Evolutionary conservation across 2,113 vertebrate species (phyloP).

Genomic region (Diglossa brunneiventris): DNA sequence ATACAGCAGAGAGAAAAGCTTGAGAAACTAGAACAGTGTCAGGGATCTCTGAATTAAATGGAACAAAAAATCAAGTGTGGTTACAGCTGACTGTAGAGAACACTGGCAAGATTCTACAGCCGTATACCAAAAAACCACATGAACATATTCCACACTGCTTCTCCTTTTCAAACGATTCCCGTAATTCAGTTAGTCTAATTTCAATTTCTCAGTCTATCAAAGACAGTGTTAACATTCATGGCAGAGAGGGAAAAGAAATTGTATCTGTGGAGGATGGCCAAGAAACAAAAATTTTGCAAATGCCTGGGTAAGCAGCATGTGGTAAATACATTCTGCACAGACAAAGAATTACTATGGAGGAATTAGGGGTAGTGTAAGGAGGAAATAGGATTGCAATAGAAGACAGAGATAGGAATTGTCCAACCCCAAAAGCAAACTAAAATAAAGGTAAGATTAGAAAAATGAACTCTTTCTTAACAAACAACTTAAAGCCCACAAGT

Average conservation of each 20-base stretch:
- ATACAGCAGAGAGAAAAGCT: neutral
- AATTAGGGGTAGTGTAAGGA: rapidly evolving
- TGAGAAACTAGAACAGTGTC: neutral
- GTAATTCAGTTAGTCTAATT: neutral
- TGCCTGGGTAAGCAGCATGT: neutral
- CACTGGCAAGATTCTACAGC: neutral
- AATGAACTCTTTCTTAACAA: neutral
- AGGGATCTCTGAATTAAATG: neutral
- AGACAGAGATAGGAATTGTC: neutral
- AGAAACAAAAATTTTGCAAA: neutral
- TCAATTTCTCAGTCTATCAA: neutral
- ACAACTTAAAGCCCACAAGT: neutral
- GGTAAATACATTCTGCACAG: neutral
- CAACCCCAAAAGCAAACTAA: neutral
- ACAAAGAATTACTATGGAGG: neutral
- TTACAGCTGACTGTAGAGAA: neutral
- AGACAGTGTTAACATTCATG: neutral
- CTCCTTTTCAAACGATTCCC: neutral
- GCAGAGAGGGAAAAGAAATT: neutral
- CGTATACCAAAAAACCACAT: neutral
- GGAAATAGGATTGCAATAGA: rapidly evolving
- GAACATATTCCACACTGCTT: neutral
- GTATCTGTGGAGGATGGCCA: neutral
- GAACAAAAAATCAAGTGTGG: neutral
- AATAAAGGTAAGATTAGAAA: neutral